Base-by-base conservation (phyloP, 2,888 invertebrate species). In the Pristionchus fissidentatus region DNA sequence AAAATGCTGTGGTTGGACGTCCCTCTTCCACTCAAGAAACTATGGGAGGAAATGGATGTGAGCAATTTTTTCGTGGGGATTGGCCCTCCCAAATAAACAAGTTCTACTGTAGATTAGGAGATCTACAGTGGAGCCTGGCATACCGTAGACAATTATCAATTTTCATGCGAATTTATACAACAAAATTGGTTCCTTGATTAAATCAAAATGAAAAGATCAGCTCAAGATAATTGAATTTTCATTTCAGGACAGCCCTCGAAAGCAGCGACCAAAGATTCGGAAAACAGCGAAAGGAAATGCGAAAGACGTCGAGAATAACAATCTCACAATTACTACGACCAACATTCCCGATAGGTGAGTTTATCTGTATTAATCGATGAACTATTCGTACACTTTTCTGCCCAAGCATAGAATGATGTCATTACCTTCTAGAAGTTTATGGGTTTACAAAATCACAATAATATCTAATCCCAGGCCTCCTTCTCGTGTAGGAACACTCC, bases 41-140 rank as follows among this genome's bases (percentile, higher is more conserved):
- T 91, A 26, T 91, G 91, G 91, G 89, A 90, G 13, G 91, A 91
- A 75, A 80, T 90, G 78, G 88, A 89, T 82, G 87, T 87, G 46
- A 84, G 83, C 60, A 66, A 32, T 41, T 49, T 75, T 77, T 29
- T n/a, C 43, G 22, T 32, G n/a, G n/a, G 49, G 22, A 35, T 79
- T 46, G n/a, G n/a, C n/a, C n/a, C n/a, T n/a, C n/a, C n/a, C n/a
- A n/a, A n/a, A n/a, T n/a, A n/a, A n/a, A n/a, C n/a, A n/a, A n/a
- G n/a, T n/a, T n/a, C n/a, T n/a, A n/a, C n/a, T n/a, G n/a, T n/a
- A n/a, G n/a, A n/a, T n/a, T n/a, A n/a, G n/a, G n/a, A n/a, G n/a
- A n/a, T n/a, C n/a, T n/a, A n/a, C n/a, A n/a, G n/a, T n/a, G n/a
- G n/a, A n/a, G n/a, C n/a, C n/a, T n/a, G n/a, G n/a, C n/a, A n/a